These are phyloP conservation scores for Corythornis vintsioides DNA, from an alignment of 2,113 vertebrate genomes.

Conservation along the genomic window DNA sequence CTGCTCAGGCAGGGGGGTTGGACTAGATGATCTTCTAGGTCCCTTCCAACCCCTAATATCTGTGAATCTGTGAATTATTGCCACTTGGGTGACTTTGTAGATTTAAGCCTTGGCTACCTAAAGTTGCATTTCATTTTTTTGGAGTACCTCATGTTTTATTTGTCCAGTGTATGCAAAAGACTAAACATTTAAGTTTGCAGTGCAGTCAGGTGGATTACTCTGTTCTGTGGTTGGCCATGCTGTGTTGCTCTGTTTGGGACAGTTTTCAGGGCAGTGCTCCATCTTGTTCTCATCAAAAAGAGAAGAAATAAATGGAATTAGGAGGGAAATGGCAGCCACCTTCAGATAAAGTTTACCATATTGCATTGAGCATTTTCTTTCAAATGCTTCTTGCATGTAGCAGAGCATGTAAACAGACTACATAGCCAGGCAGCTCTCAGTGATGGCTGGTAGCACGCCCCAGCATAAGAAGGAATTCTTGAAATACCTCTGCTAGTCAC, in stretches of 20 bases:
- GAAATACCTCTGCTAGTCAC: not conserved
- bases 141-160: not conserved
- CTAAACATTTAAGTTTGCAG: not conserved
- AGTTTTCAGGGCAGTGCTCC: not conserved
- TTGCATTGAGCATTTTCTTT: not conserved
- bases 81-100: not conserved
- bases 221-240: rapidly evolving
- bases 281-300: not conserved
- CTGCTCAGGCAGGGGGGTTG: too few species aligned
- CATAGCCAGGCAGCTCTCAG: not conserved
- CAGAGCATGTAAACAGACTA: not conserved
- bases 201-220: not conserved
- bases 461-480: not conserved
- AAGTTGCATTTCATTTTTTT: not conserved
- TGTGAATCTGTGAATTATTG: not conserved
- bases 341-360: not conserved
- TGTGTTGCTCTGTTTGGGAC: rapidly evolving
- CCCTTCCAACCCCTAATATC: too few species aligned
- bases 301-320: not conserved
- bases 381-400: not conserved
- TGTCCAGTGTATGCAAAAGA: not conserved
- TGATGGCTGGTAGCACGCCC: not conserved
- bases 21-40: too few species aligned
- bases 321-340: not conserved
- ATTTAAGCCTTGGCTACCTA: not conserved